phyloP scores from a whole-genome alignment of 2,888 invertebrate species.

The Psylliodes chrysocephalus region DNA sequence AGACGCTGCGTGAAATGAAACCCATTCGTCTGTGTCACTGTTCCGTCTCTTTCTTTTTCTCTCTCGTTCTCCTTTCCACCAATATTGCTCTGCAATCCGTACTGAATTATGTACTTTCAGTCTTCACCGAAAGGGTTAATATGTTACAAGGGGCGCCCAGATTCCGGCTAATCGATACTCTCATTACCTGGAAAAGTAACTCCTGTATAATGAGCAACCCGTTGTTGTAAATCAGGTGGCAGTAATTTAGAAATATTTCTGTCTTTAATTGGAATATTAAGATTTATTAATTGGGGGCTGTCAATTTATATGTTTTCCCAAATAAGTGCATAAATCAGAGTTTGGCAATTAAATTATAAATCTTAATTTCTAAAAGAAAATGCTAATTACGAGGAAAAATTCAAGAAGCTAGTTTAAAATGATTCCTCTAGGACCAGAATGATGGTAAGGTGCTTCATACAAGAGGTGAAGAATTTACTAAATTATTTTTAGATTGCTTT shows the following conservation, averaged over 20 bases:
- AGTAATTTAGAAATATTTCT: constrained; percentile 17
- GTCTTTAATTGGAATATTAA: neutral
- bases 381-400: no score
- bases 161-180: constrained; percentile 43
- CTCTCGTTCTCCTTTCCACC: constrained; percentile 43
- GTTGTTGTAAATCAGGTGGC: constrained; percentile 12
- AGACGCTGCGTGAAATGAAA: constrained; percentile 68
- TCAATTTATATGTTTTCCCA: no score
- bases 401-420: no score
- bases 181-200: constrained; percentile 35
- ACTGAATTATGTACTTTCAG: constrained; percentile 47
- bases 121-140: constrained; percentile 48
- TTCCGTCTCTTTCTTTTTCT: constrained; percentile 52
- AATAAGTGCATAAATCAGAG: no score
- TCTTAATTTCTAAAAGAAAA: no score
- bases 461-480: no score
- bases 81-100: constrained; percentile 36
- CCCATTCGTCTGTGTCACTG: constrained; percentile 66
- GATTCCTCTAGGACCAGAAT: no score
- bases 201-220: constrained; percentile 21
- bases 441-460: no score
- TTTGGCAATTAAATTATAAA: no score
- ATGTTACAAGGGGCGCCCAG: constrained; percentile 41
- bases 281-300: neutral
- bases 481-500: no score